Conservation (phyloP, 1,140 invertebrate genomes). For the Anthonomus grandis region DNA sequence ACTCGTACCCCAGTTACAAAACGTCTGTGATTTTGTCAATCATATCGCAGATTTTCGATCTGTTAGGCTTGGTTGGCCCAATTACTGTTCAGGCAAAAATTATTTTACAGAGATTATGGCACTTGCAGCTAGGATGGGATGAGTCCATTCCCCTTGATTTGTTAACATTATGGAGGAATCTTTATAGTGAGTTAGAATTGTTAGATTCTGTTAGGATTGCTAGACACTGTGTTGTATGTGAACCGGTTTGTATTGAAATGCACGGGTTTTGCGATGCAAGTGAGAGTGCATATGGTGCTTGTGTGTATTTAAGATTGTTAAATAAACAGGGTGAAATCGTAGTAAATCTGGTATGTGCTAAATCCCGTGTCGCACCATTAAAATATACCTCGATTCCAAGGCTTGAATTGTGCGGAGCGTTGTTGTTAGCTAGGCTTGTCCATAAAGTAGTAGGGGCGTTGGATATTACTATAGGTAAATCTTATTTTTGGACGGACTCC, state of each 20-base stretch:
- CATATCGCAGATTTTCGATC: neutral
- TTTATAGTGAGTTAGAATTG: constrained; percentile 10
- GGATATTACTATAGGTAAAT: constrained; percentile 25
- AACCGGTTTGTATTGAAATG: constrained; percentile 27
- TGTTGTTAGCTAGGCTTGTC: constrained; percentile 34
- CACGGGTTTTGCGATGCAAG: constrained; percentile 44
- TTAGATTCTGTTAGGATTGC: constrained; percentile 28
- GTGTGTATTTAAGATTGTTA: constrained; percentile 27
- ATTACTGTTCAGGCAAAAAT: neutral
- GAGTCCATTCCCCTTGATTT: neutral
- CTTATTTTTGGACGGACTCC: constrained; percentile 47
- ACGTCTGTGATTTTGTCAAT: constrained; percentile 38
- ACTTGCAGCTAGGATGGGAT: neutral
- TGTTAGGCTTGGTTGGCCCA: neutral
- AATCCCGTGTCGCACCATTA: constrained; percentile 44
- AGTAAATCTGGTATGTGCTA: constrained; percentile 29
- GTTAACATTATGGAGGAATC: constrained; percentile 3
- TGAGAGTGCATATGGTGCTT: constrained; percentile 36
- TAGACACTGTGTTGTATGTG: constrained; percentile 19
- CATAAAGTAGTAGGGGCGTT: constrained; percentile 22
- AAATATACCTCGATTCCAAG: constrained; percentile 44
- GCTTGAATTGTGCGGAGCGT: constrained; percentile 39
- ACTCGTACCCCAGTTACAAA: no score
- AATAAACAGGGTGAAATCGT: neutral
- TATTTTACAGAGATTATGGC: neutral